Percentiles rank a stretch among this genome's conserved stretches.
Evolutionary conservation across 2,797 vertebrate species (phyloP).

Genomic region (Otolemur crassicaudatus): DNA sequence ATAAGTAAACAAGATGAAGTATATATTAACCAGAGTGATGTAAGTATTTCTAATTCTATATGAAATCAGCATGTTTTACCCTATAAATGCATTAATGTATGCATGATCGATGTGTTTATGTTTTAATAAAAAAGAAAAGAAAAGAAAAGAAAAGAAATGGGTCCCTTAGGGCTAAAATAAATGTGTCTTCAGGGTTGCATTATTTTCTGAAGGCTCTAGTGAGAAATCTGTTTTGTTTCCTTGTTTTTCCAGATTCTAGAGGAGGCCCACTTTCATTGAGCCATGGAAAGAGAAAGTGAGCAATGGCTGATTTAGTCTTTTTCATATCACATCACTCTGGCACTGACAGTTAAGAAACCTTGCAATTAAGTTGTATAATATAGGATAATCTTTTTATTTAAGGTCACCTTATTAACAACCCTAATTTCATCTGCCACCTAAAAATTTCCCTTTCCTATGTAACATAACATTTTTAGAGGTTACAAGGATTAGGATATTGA

Average conservation of each 20-base stretch:
- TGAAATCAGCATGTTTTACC: too few species aligned
- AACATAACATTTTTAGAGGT: neutral
- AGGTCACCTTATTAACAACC: neutral
- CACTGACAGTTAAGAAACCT: neutral
- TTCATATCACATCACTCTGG: neutral
- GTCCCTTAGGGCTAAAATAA: neutral
- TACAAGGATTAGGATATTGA: neutral
- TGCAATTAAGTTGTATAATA: neutral
- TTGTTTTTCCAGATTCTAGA: neutral
- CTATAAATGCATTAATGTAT: too few species aligned
- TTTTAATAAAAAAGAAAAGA: too few species aligned
- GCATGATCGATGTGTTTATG: too few species aligned
- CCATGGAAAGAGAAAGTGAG: neutral
- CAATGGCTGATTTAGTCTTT: neutral
- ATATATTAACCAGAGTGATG: too few species aligned
- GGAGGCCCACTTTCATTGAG: neutral
- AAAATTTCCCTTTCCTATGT: neutral
- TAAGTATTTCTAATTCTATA: too few species aligned
- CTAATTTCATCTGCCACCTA: neutral
- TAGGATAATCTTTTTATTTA: neutral
- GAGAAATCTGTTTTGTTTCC: neutral
- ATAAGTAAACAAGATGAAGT: too few species aligned
- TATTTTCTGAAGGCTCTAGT: neutral
- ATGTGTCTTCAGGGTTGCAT: neutral
- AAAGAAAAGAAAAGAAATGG: too few species aligned